Evolutionary conservation across 2,888 invertebrate species (phyloP).

Genomic region (Tenthredo distinguenda): DNA sequence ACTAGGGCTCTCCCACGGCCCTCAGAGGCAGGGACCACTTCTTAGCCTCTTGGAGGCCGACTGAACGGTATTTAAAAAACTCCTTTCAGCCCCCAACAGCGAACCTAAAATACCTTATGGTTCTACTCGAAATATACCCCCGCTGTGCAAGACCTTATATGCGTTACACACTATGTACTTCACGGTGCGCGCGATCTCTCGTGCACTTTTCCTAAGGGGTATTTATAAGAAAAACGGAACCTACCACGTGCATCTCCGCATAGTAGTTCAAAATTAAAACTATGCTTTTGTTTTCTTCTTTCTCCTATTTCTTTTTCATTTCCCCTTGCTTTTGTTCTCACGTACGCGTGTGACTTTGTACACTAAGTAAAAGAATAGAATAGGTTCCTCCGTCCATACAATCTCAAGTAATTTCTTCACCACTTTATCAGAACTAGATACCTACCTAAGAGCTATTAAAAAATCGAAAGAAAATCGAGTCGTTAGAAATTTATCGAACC

Average conservation of each 20-base stretch:
- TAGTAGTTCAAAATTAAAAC: conserved; percentile 38
- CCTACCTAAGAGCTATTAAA: not conserved
- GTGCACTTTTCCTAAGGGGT: conserved; percentile 45
- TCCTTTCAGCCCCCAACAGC: conserved; percentile 66
- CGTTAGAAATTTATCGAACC: not conserved
- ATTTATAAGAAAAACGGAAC: conserved; percentile 42
- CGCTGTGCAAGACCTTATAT: conserved; percentile 52
- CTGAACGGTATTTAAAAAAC: conserved; percentile 46
- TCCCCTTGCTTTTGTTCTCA: not conserved
- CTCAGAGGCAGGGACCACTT: conserved; percentile 48
- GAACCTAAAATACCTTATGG: conserved; percentile 66
- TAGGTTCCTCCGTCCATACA: not conserved
- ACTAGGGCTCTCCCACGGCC: conserved; percentile 44
- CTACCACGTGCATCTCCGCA: conserved; percentile 28
- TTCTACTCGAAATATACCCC: conserved; percentile 52
- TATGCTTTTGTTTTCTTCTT: conserved; percentile 13
- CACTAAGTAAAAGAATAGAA: conserved; percentile 7
- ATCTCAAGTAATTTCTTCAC: not conserved
- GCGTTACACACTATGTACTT: conserved; percentile 26
- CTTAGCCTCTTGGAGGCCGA: conserved; percentile 50
- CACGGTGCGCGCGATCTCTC: conserved; percentile 34
- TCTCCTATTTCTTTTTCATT: not conserved
- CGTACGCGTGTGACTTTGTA: conserved; percentile 24
- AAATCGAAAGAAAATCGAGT: not conserved
- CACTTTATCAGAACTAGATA: conserved; percentile 5